Evolutionary conservation across 2,113 vertebrate species (phyloP), one percentile per base, ranked within the genome.

Genomic region (Halichoerus grypus): DNA sequence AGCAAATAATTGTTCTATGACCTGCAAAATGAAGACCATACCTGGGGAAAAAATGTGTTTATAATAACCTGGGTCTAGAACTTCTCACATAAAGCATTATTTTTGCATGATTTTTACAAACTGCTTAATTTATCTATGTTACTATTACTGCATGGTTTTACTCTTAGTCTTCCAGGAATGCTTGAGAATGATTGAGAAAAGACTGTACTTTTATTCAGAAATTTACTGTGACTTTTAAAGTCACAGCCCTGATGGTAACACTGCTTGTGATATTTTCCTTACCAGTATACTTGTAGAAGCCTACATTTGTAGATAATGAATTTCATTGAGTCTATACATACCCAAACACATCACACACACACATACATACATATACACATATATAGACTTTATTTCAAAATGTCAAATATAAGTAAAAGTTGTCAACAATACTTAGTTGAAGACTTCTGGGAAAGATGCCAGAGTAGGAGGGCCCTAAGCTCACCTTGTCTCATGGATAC

Each of bases 171-270:
- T 93, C 5, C 1, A 63, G 51, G 67, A 83, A 39, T n/a, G 39
- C 46, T 95, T 4, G n/a, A 61, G 46, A 72, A 88, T 94, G 59
- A 79, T 19, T 77, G 63, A 87, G 76, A 83, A 92, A 94, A 83
- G 2, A 57, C 26, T 71, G 1, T 83, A 83, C 31, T 91, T 94
- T 89, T 65, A 67, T 97, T 94, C 7, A 61, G 87, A 94, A 77
- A 83, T 77, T 87, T 61, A 77, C 87, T 39, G 24, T 46, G 39
- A 57, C 72, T 93, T 74, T n/a, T 42, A 39, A 81, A 67, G 51
- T 87, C 31, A 87, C 10, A 51, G 24, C 74, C 74, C 21, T 74
- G 39, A 67, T 76, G 22, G 4, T 15, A 88, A 31, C 21, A 36
- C 82, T 80, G 12, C 55, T 85, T 89, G 36, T n/a, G 22, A 69